Evolutionary conservation across 2,888 invertebrate species (phyloP).

Genomic region (Melolontha melolontha): DNA sequence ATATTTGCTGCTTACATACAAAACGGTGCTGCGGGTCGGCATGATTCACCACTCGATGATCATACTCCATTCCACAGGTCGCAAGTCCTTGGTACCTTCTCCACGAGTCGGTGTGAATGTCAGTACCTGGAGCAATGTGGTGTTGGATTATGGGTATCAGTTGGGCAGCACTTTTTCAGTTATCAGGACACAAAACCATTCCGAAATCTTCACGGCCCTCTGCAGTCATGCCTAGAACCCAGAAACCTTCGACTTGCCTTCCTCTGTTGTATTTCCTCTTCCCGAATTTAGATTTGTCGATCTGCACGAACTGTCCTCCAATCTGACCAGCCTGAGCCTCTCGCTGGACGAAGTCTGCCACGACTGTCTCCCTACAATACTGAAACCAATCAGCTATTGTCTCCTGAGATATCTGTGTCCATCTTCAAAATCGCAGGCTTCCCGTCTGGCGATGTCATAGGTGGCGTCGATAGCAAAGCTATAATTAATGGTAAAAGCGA

Average conservation of each 20-base stretch:
- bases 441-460: neutral
- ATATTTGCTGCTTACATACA: too few species aligned
- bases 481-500: neutral
- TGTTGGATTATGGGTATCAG: slow-evolving; percentile 2
- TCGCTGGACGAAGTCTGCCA: neutral
- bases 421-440: neutral
- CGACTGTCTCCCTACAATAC: too few species aligned
- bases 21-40: neutral
- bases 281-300: slow-evolving; percentile 3
- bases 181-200: slow-evolving; percentile 5
- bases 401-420: neutral
- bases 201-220: neutral
- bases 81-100: neutral
- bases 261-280: too few species aligned
- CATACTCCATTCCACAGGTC: neutral
- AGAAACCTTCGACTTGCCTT: neutral
- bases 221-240: slow-evolving; percentile 1
- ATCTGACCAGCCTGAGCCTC: neutral
- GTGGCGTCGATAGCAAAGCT: neutral
- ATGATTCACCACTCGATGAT: slow-evolving; percentile 10
- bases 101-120: neutral
- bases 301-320: neutral
- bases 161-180: neutral
- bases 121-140: neutral
- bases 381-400: slow-evolving; percentile 1